Base-by-base conservation (phyloP, 2,888 invertebrate genomes). In the Megalurothrips usitatus region DNA sequence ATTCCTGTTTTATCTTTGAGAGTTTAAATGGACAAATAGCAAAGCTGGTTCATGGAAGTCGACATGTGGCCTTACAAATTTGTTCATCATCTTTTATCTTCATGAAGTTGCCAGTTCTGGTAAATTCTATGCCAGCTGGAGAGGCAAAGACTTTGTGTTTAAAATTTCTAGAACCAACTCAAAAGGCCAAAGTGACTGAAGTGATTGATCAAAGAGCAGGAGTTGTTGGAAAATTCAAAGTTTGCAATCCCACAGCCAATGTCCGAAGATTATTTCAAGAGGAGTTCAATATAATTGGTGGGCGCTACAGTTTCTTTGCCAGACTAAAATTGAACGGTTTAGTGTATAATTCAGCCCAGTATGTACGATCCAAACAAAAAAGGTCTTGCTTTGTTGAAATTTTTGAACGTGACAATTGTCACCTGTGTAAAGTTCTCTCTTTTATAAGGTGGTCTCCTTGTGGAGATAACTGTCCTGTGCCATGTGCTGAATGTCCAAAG, bases 31-130 rank as follows among this genome's bases (percentile, higher is more conserved):
- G 83, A 14, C 79, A 82, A 19, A 79, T 83, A 14, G 83, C 81
- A 80, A 81, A 79, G 68, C 80, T 82, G 14, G 82, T 84, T 47
- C 83, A 83, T 81, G 83, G 84, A 28, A 82, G 82, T 1, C 68
- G 82, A 34, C 79, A 82, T 81, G 81, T 80, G 9, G 81, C 81
- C 19, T 80, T 82, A 17, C 83, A 83, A 82, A 83, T 82, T 28
- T 81, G 47, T 81, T 82, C 83, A 78, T 58, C 80, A 9, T 49
- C 81, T 14, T 82, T 81, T 48, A 34, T 82, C 68, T 82, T 82
- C 78, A 28, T 81, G 75, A 80, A 79, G 28, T 43, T 81, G 81
- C 19, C 63, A 12, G 23, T 63, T 23, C 14, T 63, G 63, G 23
- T 63, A 63, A 63, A 63, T 63, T 19, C 19, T n/a, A 19, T 63